phyloP scores from a whole-genome alignment of 2,888 invertebrate genomes.

The Holacanthella duospinosa region DNA sequence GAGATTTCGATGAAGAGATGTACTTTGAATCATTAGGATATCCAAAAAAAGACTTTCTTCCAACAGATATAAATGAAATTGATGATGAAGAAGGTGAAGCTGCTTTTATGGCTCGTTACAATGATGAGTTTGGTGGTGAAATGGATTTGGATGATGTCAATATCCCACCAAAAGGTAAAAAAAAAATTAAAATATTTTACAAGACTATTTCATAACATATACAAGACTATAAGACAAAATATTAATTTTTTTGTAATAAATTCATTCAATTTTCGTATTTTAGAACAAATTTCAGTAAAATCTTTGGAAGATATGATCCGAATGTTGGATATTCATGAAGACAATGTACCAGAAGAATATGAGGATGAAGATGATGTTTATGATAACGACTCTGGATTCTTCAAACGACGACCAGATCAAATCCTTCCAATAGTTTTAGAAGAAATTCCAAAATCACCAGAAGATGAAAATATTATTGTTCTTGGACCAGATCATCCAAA shows the following conservation, averaged over 20 bases:
- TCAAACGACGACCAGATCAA: not conserved
- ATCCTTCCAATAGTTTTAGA: not conserved
- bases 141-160: not conserved
- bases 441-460: not conserved
- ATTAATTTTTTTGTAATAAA: not conserved
- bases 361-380: not conserved
- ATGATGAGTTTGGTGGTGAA: not conserved
- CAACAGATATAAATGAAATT: not conserved
- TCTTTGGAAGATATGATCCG: constrained; percentile 1
- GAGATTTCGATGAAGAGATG: not conserved
- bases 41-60: too few relatives aligned
- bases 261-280: not conserved
- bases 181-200: too few relatives aligned
- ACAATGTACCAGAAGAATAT: not conserved
- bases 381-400: not conserved
- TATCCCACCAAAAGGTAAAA: not conserved
- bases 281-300: not conserved
- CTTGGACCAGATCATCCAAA: constrained; percentile 62
- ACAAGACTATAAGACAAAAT: not conserved
- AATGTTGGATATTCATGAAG: not conserved
- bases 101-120: not conserved
- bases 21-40: too few relatives aligned
- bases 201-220: not conserved
- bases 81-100: not conserved
- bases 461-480: constrained; percentile 43